These are phyloP conservation scores for Trinectes maculatus DNA, from an alignment of 2,113 vertebrate genomes.

Conservation along the genomic window DNA sequence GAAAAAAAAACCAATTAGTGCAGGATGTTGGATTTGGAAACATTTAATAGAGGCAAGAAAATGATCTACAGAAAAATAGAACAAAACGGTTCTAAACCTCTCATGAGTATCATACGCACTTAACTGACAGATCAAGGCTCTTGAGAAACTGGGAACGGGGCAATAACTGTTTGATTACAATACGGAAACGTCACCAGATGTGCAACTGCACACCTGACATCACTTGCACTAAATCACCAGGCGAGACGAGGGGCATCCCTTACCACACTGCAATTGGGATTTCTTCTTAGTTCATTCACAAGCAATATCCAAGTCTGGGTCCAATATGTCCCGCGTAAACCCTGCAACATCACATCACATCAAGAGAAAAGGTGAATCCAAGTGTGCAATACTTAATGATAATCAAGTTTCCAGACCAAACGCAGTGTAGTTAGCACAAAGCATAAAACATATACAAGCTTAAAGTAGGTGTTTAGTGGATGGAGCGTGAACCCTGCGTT, in stretches of 20 bases:
- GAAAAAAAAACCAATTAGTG: not conserved
- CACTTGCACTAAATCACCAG: constrained; percentile 70
- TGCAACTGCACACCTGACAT: constrained; percentile 63
- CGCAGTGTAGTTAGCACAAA: constrained; percentile 17
- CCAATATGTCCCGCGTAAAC: constrained; percentile 54
- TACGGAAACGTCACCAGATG: constrained; percentile 27
- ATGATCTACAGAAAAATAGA: constrained; percentile 35
- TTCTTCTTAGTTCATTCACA: constrained; percentile 66
- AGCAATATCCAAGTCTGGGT: constrained; percentile 73
- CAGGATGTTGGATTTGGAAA: not conserved
- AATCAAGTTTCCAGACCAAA: constrained; percentile 59
- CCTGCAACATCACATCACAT: constrained; percentile 14
- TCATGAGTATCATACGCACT: constrained; percentile 22
- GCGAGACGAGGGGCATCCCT: constrained; percentile 23
- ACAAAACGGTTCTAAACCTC: constrained; percentile 22
- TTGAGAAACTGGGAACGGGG: constrained; percentile 9
- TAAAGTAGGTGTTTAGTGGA: constrained; percentile 18
- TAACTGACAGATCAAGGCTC: constrained; percentile 14
- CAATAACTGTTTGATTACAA: constrained; percentile 36
- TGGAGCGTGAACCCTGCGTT: constrained; percentile 44
- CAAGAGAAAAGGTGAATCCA: constrained; percentile 12
- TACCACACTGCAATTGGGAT: constrained; percentile 46
- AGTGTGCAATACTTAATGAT: constrained; percentile 46
- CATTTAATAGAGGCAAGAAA: not conserved
- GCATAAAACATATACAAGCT: not conserved